Evolutionary conservation across 2,888 invertebrate genomes (phyloP), one percentile per base, ranked within the genome.

Genomic region (Phyllotreta cruciferae): DNA sequence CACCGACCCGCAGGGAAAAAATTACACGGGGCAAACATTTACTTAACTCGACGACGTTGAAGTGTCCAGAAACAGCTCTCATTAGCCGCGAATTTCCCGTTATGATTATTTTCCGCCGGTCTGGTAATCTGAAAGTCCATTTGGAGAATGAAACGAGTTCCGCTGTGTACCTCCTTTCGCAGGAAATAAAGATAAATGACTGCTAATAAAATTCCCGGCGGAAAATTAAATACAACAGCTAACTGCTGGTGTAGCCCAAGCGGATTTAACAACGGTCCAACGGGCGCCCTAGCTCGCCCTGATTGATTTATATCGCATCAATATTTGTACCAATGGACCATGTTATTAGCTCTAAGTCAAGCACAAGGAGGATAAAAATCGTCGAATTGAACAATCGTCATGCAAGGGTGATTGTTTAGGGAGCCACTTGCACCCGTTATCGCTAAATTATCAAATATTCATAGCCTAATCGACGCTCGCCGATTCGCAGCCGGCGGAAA

Each of bases 251-350:
- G 9, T 52, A 37, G 37, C 52, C 47, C 24, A 47, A 47, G 14
- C 49, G 49, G 49, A 49, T 49, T 49, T 35, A 49, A n/a, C 35
- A 49, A 10, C 49, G 49, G 36, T 6, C 49, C 7, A 49, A 35
- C 49, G 14, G n/a, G 3, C 49, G 24, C 24, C 24, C 24, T 24
- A 4, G 10, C 6, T 24, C 11, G 53, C 11, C 36, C 54, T 62
- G 62, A 62, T 62, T 62, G 62, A 62, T 62, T 50, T 50, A 56
- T 41, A 37, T 47, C 44, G 42, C 44, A 60, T 60, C 60, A 44
- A 42, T 60, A 60, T 60, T 60, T 60, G 44, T 41, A 60, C 52
- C 60, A 53, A 60, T 60, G 53, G 49, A 60, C 44, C 52, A 37
- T 41, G 60, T 13, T 53, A 60, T 60, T 60, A 60, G 42, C 24